Evolutionary conservation across 2,797 vertebrate genomes (phyloP).

Genomic region (Xyrichtys novacula): DNA sequence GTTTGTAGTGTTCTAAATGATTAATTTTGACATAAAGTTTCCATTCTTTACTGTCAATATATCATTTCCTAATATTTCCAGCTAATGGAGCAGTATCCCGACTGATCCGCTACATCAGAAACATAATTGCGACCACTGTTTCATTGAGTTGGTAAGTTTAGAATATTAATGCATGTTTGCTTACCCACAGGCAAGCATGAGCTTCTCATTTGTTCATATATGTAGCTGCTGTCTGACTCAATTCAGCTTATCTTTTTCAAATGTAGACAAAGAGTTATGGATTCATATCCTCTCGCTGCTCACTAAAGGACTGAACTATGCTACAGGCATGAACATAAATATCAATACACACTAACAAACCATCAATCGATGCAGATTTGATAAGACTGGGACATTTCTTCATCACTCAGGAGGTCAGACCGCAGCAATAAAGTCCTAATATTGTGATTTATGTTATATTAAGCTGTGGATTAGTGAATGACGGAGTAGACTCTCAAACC

Average conservation of each 20-base stretch:
- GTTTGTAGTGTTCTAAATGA: too few species aligned
- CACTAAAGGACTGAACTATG: not conserved
- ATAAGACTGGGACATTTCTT: slow-evolving; percentile 20
- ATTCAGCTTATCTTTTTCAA: not conserved
- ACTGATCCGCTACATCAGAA: too few species aligned
- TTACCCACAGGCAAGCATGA: too few species aligned
- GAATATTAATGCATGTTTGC: too few species aligned
- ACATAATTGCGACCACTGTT: too few species aligned
- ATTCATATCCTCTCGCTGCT: not conserved
- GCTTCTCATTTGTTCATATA: not conserved
- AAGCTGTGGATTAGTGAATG: slow-evolving; percentile 25
- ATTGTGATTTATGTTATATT: slow-evolving; percentile 26
- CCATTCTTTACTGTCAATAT: too few species aligned
- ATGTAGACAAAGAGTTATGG: not conserved
- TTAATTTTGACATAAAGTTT: too few species aligned
- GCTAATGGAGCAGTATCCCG: too few species aligned
- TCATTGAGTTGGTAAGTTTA: too few species aligned
- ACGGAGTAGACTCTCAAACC: not conserved
- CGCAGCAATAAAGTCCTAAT: slow-evolving; percentile 3
- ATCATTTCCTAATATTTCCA: too few species aligned
- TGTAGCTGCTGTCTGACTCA: not conserved
- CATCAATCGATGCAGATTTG: slow-evolving; percentile 22
- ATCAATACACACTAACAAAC: slow-evolving; percentile 4
- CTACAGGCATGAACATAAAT: slow-evolving; percentile 17
- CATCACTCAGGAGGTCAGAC: slow-evolving; percentile 17